Conservation (phyloP, 2,888 invertebrate genomes). For the Chamaedrilus cognettii region DNA sequence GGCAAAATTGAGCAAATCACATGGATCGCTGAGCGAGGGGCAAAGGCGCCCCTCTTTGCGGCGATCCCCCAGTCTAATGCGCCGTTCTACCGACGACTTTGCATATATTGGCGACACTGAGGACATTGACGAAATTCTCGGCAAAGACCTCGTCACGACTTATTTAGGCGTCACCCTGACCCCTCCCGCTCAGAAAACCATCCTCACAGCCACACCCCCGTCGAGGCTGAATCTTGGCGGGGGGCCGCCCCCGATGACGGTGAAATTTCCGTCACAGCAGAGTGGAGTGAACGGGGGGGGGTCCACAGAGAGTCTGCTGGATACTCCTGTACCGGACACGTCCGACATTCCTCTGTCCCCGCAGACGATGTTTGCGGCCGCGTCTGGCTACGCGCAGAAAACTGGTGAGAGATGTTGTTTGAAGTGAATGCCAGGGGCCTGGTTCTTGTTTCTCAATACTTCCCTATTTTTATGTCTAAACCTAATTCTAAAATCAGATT, state of each 20-base stretch:
- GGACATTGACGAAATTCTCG: slow-evolving; percentile 33
- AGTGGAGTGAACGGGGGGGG: no score
- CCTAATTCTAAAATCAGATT: no score
- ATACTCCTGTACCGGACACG: slow-evolving; percentile 40
- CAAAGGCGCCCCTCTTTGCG: no score
- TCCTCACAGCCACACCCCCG: neutral
- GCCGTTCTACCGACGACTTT: slow-evolving; percentile 12
- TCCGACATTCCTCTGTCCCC: slow-evolving; percentile 39
- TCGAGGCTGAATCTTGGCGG: neutral
- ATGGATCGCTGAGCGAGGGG: neutral
- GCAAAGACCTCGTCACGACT: slow-evolving; percentile 20
- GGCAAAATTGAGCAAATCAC: slow-evolving; percentile 2
- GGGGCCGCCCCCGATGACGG: neutral
- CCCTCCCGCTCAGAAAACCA: slow-evolving; percentile 11
- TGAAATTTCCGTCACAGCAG: no score
- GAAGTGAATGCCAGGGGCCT: no score
- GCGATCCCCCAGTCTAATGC: no score
- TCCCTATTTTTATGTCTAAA: no score
- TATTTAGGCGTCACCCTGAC: slow-evolving; percentile 22
- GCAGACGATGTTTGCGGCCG: slow-evolving; percentile 25
- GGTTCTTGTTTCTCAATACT: no score
- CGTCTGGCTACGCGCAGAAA: neutral
- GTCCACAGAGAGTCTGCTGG: slow-evolving; percentile 38
- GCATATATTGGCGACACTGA: slow-evolving; percentile 31
- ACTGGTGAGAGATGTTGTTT: slow-evolving; percentile 3